A percentile compares a stretch with the other conserved stretches of the same genome.
These are phyloP conservation scores for Caerostris darwini DNA, from an alignment of 1,140 invertebrate species.

Conservation along the genomic window DNA sequence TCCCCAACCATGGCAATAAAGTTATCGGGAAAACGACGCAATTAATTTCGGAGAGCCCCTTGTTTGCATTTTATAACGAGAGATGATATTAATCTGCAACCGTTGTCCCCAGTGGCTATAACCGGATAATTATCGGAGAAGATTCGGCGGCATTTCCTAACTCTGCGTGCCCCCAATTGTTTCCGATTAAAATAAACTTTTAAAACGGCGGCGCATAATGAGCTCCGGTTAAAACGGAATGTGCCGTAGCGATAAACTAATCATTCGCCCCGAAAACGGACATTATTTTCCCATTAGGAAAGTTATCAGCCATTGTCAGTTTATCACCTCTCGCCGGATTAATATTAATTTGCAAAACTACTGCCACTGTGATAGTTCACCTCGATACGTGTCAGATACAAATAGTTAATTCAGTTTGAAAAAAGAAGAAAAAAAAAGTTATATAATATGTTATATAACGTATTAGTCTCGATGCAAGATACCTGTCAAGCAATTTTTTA, in stretches of 20 bases:
- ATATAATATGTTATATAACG: too few species aligned
- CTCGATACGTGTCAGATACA: too few species aligned
- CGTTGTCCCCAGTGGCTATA: conserved; percentile 1
- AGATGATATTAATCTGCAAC: background rate
- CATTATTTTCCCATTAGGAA: conserved; percentile 26
- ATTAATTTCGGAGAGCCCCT: background rate
- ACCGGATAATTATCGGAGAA: conserved; percentile 16
- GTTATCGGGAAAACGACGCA: background rate
- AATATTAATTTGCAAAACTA: background rate
- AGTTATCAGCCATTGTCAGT: background rate
- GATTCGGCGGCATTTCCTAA: background rate
- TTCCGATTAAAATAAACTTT: conserved; percentile 36
- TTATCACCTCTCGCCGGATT: background rate
- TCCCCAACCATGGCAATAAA: background rate
- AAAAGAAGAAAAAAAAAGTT: too few species aligned
- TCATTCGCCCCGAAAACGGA: background rate
- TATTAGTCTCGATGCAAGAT: too few species aligned
- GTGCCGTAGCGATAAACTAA: background rate
- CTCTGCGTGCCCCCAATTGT: background rate
- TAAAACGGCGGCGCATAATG: background rate
- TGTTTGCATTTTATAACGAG: background rate
- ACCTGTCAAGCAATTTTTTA: too few species aligned
- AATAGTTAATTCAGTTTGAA: too few species aligned
- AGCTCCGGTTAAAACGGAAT: background rate
- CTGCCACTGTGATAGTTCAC: too few species aligned